A percentile compares a stretch with the other conserved stretches of the same genome.
phyloP scores from a whole-genome alignment of 2,888 invertebrate species.

The Acleris literana region DNA sequence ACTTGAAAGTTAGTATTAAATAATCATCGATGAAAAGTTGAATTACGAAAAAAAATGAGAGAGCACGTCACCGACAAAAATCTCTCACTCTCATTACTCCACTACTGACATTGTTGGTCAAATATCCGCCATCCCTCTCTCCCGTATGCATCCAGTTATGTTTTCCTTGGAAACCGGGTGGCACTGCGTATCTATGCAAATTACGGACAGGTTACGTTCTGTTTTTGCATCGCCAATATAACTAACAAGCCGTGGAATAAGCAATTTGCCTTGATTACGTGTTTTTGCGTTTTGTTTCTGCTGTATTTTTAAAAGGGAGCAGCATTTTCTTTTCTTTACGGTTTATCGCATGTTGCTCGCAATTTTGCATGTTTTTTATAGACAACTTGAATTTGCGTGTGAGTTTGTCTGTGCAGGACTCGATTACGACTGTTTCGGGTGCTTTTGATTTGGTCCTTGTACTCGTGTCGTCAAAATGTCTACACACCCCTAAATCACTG shows the following conservation, averaged over 20 bases:
- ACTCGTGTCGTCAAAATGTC: too few relatives aligned
- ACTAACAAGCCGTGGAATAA: conserved; percentile 44
- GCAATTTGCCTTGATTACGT: conserved; percentile 36
- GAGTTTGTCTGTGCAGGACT: too few relatives aligned
- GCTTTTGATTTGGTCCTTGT: too few relatives aligned
- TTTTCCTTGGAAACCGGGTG: conserved; percentile 56
- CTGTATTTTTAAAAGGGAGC: neutral
- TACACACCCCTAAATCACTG: too few relatives aligned
- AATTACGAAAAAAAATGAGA: too few relatives aligned
- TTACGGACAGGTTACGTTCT: conserved; percentile 58
- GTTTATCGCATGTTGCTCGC: neutral
- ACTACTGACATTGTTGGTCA: neutral
- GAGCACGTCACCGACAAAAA: too few relatives aligned
- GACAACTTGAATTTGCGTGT: too few relatives aligned
- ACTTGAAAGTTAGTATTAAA: too few relatives aligned
- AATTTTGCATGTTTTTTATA: neutral
- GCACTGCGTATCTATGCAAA: conserved; percentile 74
- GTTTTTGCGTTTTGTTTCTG: conserved; percentile 27
- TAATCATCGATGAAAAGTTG: too few relatives aligned
- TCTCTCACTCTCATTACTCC: too few relatives aligned
- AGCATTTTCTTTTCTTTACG: neutral
- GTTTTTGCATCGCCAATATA: conserved; percentile 60
- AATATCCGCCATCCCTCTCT: neutral
- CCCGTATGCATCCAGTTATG: conserved; percentile 14
- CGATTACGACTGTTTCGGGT: too few relatives aligned